Base-by-base conservation (phyloP, 2,888 invertebrate genomes). In the Chirona hameri region DNA sequence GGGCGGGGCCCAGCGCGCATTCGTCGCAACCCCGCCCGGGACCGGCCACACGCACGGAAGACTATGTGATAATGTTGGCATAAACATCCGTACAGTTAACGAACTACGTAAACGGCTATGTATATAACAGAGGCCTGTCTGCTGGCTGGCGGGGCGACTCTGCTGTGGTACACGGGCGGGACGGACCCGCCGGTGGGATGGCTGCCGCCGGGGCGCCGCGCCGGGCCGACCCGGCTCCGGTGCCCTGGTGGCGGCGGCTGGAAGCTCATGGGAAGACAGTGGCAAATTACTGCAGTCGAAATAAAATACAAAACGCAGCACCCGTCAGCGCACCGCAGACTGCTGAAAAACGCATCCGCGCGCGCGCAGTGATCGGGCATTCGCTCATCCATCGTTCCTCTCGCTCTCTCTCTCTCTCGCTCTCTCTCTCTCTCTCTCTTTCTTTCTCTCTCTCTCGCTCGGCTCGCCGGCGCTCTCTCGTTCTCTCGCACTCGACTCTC, bases 221-320 rank as follows among this genome's bases (percentile, higher is more conserved):
- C 60, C 60, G 24, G 18, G 7, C 60, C 60, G 27, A 27, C 65
- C 27, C 27, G 65, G n/a, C 65, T n/a, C 10, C 65, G 10, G 60
- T n/a, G 27, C 24, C 24, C 57, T 21, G 57, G n/a, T 7, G 65
- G n/a, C 65, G 60, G 60, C 60, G 24, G 60, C 31, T 46, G 76
- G 76, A 76, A 76, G 76, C 76, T 76, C 76, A 76, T 76, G 76
- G 76, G 76, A 76, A 76, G 76, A 76, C 76, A 76, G 76, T 76
- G 76, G 76, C 72, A 15, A 72, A 72, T 31, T 18, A 72, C 72
- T 72, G 72, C 72, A 10, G 72, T 72, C 31, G 21, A 31, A 72
- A 31, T 31, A 31, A 29, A 31, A 72, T 31, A 72, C 72, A 72
- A 72, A 31, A 31, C 72, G 29, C 18, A 14, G 15, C 31, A 18